Base-by-base conservation (phyloP, 1,140 invertebrate genomes). In the Triops longicaudatus region DNA sequence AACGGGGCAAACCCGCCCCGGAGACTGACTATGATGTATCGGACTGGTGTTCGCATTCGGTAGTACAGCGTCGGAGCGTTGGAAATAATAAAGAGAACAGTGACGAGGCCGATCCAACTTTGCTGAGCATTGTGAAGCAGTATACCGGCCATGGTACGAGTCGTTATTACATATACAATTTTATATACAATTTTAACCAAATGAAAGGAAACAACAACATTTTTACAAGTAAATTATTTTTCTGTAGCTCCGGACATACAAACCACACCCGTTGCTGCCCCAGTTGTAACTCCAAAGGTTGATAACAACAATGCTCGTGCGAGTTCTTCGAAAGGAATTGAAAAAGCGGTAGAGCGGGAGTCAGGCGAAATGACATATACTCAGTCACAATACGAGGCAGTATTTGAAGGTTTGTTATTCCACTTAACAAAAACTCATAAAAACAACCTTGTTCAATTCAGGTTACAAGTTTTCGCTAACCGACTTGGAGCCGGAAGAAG, bases 1-100 rank as follows among this genome's bases (percentile, higher is more conserved):
- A 87, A 78, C 83, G 88, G 0, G 86, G 87, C 74, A 84, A 84
- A 75, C 84, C 88, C 9, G 87, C 89, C 2, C 83, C 85, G 26
- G 91, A 92, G 83, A 85, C 79, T n/a, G 78, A 80, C n/a, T 81
- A 80, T 72, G 28, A 81, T 22, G 75, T 78, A 77, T 73, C 76
- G 26, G 73, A 79, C 17, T 77, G 73, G 50, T 12, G 10, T 63
- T 63, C 50, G 22, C 17, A 63, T 6, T 6, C 22, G 10, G 14
- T 22, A n/a, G 50, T 63, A 17, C 14, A 17, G 17, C 50, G 50
- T 1, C 50, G 50, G 22, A 63, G n/a, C 17, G 22, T 22, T 63
- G 50, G 50, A 22, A 63, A 22, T 63, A 63, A 63, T 63, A 63
- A 63, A 22, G 50, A 63, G 17, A 63, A 63, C 22, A 63, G 22